These are phyloP conservation scores for Cryptus armator DNA, from an alignment of 2,888 invertebrate species.

Conservation along the genomic window DNA sequence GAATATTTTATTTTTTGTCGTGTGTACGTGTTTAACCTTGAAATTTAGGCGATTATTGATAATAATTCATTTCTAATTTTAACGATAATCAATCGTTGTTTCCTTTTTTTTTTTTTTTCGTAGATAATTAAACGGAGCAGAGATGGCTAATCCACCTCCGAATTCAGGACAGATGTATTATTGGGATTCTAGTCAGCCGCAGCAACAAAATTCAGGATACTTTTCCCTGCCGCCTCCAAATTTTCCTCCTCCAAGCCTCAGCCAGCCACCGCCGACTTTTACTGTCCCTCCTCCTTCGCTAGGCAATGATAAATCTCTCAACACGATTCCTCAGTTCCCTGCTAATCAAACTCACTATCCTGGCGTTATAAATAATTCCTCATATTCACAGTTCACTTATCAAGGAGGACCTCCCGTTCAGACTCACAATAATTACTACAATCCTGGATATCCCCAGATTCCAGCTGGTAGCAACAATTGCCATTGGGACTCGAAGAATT, in stretches of 20 bases:
- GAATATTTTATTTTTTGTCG: neutral
- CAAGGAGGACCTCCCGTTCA: constrained; percentile 62
- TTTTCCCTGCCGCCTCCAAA: constrained; percentile 74
- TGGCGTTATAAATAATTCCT: constrained; percentile 67
- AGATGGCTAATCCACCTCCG: constrained; percentile 74
- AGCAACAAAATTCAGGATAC: constrained; percentile 72
- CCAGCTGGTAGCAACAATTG: constrained; percentile 66
- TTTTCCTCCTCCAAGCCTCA: constrained; percentile 77
- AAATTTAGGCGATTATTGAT: neutral
- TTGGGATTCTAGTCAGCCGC: constrained; percentile 72
- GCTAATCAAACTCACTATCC: constrained; percentile 69
- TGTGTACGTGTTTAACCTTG: constrained; percentile 37
- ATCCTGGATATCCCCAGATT: constrained; percentile 69
- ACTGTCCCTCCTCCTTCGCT: constrained; percentile 71
- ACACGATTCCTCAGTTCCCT: constrained; percentile 70
- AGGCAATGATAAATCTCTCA: constrained; percentile 65
- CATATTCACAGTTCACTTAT: constrained; percentile 71
- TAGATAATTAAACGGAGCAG: neutral
- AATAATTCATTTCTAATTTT: neutral
- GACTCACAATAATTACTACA: constrained; percentile 68
- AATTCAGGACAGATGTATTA: constrained; percentile 71
- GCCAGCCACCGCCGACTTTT: constrained; percentile 72
- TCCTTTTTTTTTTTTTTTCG: neutral
- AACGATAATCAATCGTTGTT: neutral
- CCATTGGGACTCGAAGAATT: constrained; percentile 72